phyloP scores from a whole-genome alignment of 2,888 invertebrate genomes.

The Diarsia dahlii region DNA sequence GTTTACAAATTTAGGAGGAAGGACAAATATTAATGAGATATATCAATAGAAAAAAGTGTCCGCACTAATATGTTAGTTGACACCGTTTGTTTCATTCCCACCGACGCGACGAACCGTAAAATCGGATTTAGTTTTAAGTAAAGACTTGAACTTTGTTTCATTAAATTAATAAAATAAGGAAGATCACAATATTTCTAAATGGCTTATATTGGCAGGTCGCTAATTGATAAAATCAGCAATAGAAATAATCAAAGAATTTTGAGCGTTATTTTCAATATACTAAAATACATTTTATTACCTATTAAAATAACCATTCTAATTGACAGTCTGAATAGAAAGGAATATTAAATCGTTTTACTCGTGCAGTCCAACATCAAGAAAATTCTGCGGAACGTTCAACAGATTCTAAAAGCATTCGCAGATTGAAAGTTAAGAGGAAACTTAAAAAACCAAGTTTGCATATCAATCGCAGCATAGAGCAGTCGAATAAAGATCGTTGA shows the following conservation, averaged over 20 bases:
- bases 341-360: slow-evolving; percentile 13
- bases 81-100: no score
- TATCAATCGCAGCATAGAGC: slow-evolving; percentile 27
- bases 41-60: no score
- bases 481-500: slow-evolving; percentile 21
- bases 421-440: slow-evolving; percentile 49
- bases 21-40: no score
- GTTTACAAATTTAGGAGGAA: no score
- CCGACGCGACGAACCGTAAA: no score
- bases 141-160: no score
- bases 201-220: not conserved
- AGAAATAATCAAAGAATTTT: not conserved
- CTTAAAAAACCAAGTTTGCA: slow-evolving; percentile 48
- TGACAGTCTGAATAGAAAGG: slow-evolving; percentile 7
- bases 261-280: no score
- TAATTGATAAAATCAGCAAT: not conserved
- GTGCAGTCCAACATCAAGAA: slow-evolving; percentile 4
- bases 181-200: not conserved
- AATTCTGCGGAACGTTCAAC: slow-evolving; percentile 18
- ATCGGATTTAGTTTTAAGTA: no score
- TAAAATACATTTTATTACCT: not conserved
- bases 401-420: slow-evolving; percentile 41
- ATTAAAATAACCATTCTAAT: not conserved
- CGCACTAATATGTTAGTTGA: no score
- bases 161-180: no score